Percentiles rank a stretch among this genome's conserved stretches.
Evolutionary conservation across 2,113 vertebrate genomes (phyloP).

Genomic region (Probosciger aterrimus): DNA sequence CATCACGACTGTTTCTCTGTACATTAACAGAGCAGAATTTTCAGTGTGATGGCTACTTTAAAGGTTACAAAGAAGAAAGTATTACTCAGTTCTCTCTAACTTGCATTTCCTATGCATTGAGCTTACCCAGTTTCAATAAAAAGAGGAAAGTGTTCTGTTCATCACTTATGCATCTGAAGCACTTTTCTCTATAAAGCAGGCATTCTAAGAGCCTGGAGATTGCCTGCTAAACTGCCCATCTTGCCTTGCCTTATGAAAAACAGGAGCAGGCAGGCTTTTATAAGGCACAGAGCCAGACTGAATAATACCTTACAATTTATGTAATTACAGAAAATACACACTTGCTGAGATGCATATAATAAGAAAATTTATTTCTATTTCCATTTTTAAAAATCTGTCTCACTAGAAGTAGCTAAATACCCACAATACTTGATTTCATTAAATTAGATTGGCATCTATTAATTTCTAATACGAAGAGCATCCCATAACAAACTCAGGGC

Average conservation of each 20-base stretch:
- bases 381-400: background rate
- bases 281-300: background rate
- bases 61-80: background rate
- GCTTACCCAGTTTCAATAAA: background rate
- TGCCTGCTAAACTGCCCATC: constrained; percentile 8
- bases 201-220: background rate
- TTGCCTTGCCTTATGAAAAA: background rate
- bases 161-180: background rate
- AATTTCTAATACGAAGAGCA: background rate
- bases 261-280: background rate
- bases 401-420: background rate
- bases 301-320: background rate
- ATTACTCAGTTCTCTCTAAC: background rate
- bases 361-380: background rate
- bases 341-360: background rate
- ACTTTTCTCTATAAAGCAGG: background rate
- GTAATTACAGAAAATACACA: constrained; percentile 8
- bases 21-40: background rate
- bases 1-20: background rate
- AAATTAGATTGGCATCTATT: background rate
- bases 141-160: background rate
- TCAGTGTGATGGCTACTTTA: background rate
- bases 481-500: background rate
- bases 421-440: background rate
- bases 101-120: background rate